Base-by-base conservation (phyloP, 1,140 invertebrate genomes). In the Hirudo medicinalis region DNA sequence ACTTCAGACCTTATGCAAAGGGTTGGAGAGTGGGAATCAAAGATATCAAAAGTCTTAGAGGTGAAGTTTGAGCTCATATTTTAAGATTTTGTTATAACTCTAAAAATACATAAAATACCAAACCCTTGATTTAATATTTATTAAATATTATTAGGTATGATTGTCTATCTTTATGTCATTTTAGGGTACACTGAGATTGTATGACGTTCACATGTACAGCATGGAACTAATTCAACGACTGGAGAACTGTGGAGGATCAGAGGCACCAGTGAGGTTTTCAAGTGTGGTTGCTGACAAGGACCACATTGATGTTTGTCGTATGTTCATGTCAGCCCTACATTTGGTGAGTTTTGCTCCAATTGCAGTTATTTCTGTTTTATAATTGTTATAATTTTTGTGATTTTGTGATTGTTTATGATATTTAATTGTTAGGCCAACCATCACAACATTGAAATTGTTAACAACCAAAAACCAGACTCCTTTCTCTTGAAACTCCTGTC, bases 321-420 rank as follows among this genome's bases (percentile, higher is more conserved):
- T 13, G 11, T 63, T 63, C 29, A 63, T 63, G 57, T 63, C 57
- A 13, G 57, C 57, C 29, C 57, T 63, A 9, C 57, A 63, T 22
- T n/a, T 63, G 57, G 57, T 63, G 22, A 32, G 57, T 63, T 32
- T 63, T 13, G 29, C 11, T 32, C 19, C 15, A 2, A 8, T 15
- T 63, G 4, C 57, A n/a, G 54, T 3, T 25, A 22, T 63, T 63
- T 63, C 29, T 20, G 22, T 13, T 11, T 22, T n/a, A 63, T 32
- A 13, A 9, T 20, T 8, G 9, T 22, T 3, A 63, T 63, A 15
- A 63, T 19, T 60, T n/a, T 60, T 5, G 15, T 27, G 15, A 4
- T 22, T 22, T 60, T 6, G 4, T 27, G 27, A 25, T 63, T 3
- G 6, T 36, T 36, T 36, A 36, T 36, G 6, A 36, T n/a, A n/a